phyloP scores from a whole-genome alignment of 2,797 vertebrate species.

The Phataginus tetradactyla region DNA sequence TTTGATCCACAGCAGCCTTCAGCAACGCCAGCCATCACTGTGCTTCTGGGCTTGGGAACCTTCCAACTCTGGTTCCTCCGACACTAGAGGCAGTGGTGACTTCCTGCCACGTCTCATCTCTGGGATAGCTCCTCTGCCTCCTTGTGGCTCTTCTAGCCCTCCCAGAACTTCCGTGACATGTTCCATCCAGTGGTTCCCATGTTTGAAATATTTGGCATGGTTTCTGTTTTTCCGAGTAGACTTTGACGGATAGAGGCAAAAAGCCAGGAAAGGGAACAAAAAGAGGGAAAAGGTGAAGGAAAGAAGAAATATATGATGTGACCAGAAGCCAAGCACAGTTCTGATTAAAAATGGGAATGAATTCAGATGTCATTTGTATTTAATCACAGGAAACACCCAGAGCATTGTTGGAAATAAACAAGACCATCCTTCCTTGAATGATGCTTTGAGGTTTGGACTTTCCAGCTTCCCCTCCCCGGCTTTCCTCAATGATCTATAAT shows the following conservation, averaged over 20 bases:
- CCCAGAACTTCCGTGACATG: background rate
- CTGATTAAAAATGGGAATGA: background rate
- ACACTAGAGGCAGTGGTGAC: fast-evolving
- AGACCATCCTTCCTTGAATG: background rate
- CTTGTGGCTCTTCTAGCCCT: background rate
- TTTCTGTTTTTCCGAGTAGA: background rate
- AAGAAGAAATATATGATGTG: background rate
- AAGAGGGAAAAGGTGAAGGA: background rate
- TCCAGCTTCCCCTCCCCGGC: too few species aligned
- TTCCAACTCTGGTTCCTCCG: background rate
- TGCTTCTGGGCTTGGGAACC: background rate
- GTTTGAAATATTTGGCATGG: background rate
- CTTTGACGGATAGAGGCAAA: background rate
- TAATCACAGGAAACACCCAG: background rate
- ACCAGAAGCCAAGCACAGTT: background rate
- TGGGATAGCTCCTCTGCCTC: background rate
- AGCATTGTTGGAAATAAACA: background rate
- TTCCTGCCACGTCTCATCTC: background rate
- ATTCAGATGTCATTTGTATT: background rate
- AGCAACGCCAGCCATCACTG: background rate
- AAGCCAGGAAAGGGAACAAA: background rate
- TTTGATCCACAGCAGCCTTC: background rate
- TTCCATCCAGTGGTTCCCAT: background rate
- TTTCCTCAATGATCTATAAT: background rate
- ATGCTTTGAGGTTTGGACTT: background rate